These are phyloP conservation scores for Heliconius eleuchia DNA, from an alignment of 1,140 invertebrate species.

Conservation along the genomic window DNA sequence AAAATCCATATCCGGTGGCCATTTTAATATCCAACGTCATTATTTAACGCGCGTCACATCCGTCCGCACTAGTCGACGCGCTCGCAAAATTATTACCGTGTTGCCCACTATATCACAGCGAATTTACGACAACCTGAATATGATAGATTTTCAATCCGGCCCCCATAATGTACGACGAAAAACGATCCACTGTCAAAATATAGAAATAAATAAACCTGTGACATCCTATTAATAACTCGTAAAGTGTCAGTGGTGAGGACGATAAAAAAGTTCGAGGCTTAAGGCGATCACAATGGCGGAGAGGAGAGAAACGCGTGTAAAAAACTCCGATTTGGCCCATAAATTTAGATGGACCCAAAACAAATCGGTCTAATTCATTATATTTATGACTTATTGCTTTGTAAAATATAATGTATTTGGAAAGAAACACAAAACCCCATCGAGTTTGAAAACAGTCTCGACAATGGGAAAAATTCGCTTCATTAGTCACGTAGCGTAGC, in stretches of 20 bases:
- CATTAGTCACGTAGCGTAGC: conserved; percentile 67
- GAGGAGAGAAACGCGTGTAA: conserved; percentile 76
- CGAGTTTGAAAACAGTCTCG: conserved; percentile 50
- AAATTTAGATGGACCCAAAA: conserved; percentile 81
- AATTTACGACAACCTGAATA: conserved; percentile 80
- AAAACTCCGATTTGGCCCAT: conserved; percentile 76
- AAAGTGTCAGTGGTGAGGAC: conserved; percentile 77
- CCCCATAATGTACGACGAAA: conserved; percentile 73
- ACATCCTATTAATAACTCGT: conserved; percentile 82
- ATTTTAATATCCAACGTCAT: conserved; percentile 77
- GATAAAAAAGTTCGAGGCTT: conserved; percentile 71
- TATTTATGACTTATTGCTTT: conserved; percentile 76
- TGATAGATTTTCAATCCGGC: conserved; percentile 80
- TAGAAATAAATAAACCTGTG: conserved; percentile 80
- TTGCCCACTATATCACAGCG: conserved; percentile 76
- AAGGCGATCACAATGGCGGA: conserved; percentile 75
- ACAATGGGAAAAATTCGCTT: conserved; percentile 61
- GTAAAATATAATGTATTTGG: conserved; percentile 73
- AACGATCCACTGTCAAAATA: conserved; percentile 76
- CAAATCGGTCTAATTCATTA: conserved; percentile 83
- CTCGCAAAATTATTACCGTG: conserved; percentile 75
- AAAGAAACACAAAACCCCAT: conserved; percentile 60
- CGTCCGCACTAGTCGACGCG: conserved; percentile 73
- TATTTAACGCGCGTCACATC: conserved; percentile 75
- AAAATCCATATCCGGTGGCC: conserved; percentile 63